Evolutionary conservation across 92 coral and sea anemone species (phyloP).

Genomic region (Parazoanthus swiftii): DNA sequence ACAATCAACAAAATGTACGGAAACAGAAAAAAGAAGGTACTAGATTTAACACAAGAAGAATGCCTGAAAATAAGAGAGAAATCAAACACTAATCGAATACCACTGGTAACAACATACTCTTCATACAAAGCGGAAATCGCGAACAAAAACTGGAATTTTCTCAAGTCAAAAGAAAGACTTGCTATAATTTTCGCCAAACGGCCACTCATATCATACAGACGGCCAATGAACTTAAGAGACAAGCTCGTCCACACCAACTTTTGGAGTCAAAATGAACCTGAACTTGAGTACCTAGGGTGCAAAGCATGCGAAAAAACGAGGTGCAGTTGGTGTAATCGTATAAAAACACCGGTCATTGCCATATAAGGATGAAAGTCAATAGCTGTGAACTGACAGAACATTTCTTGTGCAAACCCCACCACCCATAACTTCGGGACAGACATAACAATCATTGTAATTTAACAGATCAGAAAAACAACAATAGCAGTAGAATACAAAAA

Average conservation of each 20-base stretch:
- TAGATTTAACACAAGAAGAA: no score
- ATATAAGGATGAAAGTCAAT: no score
- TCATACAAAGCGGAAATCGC: constrained; percentile 44
- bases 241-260: constrained; percentile 2
- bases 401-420: no score
- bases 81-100: constrained; percentile 41
- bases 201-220: constrained; percentile 16
- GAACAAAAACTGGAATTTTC: constrained; percentile 38
- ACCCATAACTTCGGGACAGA: no score
- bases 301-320: neutral
- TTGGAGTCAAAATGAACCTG: neutral
- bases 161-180: neutral
- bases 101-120: constrained; percentile 32
- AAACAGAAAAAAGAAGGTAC: no score
- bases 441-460: no score
- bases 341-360: no score
- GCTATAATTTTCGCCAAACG: neutral
- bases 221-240: constrained; percentile 11
- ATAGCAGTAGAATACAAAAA: no score
- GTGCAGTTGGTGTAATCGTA: constrained; percentile 10
- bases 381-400: no score
- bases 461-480: no score
- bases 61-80: constrained; percentile 33
- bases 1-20: no score
- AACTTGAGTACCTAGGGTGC: constrained; percentile 12